phyloP scores from a whole-genome alignment of 2,113 vertebrate genomes.

The Gasterosteus aculeatus region DNA sequence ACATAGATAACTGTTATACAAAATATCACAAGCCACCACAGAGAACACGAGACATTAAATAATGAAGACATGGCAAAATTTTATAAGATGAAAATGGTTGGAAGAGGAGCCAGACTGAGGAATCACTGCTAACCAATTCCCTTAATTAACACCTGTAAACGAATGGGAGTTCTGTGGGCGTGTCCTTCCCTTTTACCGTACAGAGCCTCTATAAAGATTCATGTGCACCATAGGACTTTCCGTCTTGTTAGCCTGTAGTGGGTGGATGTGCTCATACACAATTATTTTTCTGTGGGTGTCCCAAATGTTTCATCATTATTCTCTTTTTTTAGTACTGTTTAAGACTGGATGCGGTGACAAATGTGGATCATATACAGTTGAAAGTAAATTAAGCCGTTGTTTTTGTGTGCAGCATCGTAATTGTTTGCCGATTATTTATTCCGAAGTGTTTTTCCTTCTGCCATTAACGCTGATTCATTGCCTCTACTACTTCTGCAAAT shows the following conservation, averaged over 20 bases:
- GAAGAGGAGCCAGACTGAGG: background rate
- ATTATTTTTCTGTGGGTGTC: background rate
- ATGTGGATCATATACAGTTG: conserved; percentile 50
- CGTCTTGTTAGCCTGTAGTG: background rate
- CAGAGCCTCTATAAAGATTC: background rate
- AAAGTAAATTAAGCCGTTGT: conserved; percentile 65
- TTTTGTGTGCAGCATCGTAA: conserved; percentile 64
- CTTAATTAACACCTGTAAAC: background rate
- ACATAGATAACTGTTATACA: background rate
- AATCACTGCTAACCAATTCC: background rate
- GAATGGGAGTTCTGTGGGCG: background rate
- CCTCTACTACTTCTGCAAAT: conserved; percentile 67
- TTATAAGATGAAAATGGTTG: background rate
- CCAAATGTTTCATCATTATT: conserved; percentile 25
- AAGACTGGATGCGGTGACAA: conserved; percentile 30
- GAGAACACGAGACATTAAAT: background rate
- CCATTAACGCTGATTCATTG: conserved; percentile 74
- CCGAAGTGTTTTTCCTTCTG: conserved; percentile 56
- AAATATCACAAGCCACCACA: background rate
- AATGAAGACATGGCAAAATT: background rate
- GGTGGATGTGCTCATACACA: background rate
- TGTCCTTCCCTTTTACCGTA: background rate
- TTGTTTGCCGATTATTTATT: conserved; percentile 69
- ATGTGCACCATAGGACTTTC: background rate
- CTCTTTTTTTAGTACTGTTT: conserved; percentile 30